Base-by-base conservation (phyloP, 2,113 vertebrate genomes). In the Leptobrachium ailaonicum region DNA sequence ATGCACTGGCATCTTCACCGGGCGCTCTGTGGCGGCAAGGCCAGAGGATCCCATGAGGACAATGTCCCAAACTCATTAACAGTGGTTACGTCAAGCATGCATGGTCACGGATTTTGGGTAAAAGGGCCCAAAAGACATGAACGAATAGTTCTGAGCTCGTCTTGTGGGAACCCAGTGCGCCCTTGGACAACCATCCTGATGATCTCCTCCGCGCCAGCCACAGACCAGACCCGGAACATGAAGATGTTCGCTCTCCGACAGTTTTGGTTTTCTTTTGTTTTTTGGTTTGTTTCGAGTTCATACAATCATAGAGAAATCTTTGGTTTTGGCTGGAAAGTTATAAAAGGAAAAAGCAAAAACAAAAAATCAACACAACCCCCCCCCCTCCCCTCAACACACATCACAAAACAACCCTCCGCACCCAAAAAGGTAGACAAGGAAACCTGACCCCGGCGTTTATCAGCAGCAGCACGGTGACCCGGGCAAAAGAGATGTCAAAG, bases 241-340 rank as follows among this genome's bases (percentile, higher is more conserved):
- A 92, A 92, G 88, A 92, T 79, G 81, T 88, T 13, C 42, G 44
- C 71, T 60, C 67, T 75, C 53, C 79, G 75, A 75, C 60, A 81
- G 72, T 44, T 74, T 69, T 63, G 12, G 50, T 92, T 92, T 89
- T 87, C 93, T 91, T 93, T 94, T 94, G 91, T 92, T 91, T 94
- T 92, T 93, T 93, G 91, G 92, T 94, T 93, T 93, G 92, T 94
- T 93, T 94, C 93, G 92, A 92, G 90, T 94, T 92, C 91, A 94
- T 94, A 94, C 93, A 94, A 94, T 94, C 92, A 94, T 92, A 92
- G 93, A 91, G 92, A 94, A 94, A 92, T 94, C 93, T 94, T 94
- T 94, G 93, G 93, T 94, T 94, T 94, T 93, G 92, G 93, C 92
- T 94, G 92, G 92, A 94, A 92, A 93, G 89, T 91, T 88, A 89